phyloP scores from a whole-genome alignment of 2,113 vertebrate genomes.

The Poicephalus gulielmi region DNA sequence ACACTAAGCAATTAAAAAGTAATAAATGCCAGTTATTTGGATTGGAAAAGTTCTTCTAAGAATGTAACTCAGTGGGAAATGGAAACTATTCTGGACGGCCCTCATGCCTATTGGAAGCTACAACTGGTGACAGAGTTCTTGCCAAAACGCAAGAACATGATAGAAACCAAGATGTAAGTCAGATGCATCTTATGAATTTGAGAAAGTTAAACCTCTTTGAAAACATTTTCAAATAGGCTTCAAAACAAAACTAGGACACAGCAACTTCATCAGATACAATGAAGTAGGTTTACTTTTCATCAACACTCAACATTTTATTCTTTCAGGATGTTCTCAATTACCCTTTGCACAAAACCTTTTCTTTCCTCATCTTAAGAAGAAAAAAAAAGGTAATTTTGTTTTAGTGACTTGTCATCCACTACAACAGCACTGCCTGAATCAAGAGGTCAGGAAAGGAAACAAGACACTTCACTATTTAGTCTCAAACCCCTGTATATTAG shows the following conservation, averaged over 20 bases:
- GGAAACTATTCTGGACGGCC: constrained; percentile 11
- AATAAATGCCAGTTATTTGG: constrained; percentile 35
- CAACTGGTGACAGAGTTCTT: background rate
- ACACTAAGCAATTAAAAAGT: constrained; percentile 37
- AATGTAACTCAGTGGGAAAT: constrained; percentile 24
- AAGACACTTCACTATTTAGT: background rate
- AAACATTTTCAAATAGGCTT: background rate
- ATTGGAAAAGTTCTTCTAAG: constrained; percentile 34
- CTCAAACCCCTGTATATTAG: background rate
- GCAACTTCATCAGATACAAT: background rate
- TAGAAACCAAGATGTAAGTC: background rate
- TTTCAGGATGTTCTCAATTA: background rate
- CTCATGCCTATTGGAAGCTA: background rate
- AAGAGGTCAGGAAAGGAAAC: background rate
- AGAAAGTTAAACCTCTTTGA: background rate
- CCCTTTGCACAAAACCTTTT: background rate
- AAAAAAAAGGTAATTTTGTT: background rate
- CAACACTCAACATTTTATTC: background rate
- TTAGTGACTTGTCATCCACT: background rate
- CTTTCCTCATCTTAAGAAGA: background rate
- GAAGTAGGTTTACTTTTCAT: background rate
- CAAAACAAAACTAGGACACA: background rate
- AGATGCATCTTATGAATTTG: background rate
- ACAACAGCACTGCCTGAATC: background rate
- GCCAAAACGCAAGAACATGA: background rate